A percentile compares a stretch with the other conserved stretches of the same genome.
Evolutionary conservation across 2,888 invertebrate species (phyloP).

Genomic region (Chymomyza procnemis): DNA sequence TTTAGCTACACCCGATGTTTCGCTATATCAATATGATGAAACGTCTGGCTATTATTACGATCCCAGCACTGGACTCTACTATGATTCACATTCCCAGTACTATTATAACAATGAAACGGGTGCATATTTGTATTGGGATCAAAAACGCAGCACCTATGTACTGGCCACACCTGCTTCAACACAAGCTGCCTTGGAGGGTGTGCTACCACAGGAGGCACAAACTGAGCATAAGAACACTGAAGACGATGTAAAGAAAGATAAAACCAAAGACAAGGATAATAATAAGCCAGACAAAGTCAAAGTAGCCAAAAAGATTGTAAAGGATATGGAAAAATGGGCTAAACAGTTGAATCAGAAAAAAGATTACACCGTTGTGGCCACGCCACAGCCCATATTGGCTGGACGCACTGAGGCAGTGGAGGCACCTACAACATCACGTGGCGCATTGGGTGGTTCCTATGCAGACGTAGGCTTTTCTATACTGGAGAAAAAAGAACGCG

Average conservation of each 20-base stretch:
- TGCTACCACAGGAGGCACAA: constrained; percentile 47
- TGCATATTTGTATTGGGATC: constrained; percentile 97
- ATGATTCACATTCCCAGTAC: constrained; percentile 96
- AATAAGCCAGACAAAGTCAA: constrained; percentile 94
- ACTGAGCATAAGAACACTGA: constrained; percentile 34
- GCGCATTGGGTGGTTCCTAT: constrained; percentile 80
- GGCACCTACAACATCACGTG: constrained; percentile 51
- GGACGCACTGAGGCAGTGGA: constrained; percentile 51
- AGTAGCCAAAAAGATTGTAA: constrained; percentile 97
- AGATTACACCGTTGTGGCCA: constrained; percentile 80
- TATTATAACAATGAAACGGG: constrained; percentile 95
- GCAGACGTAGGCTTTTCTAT: constrained; percentile 97
- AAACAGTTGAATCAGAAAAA: constrained; percentile 98
- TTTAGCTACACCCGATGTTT: constrained; percentile 88
- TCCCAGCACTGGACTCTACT: constrained; percentile 94
- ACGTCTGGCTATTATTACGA: constrained; percentile 98
- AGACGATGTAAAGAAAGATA: constrained; percentile 77
- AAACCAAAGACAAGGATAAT: constrained; percentile 83
- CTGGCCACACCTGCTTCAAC: constrained; percentile 73
- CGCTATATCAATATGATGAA: constrained; percentile 95
- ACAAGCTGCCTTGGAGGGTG: constrained; percentile 72
- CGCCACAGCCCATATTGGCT: constrained; percentile 72
- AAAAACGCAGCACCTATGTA: constrained; percentile 82
- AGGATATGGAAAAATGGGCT: constrained; percentile 93
- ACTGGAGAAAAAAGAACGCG: constrained; percentile 85